phyloP scores from a whole-genome alignment of 2,113 vertebrate genomes.

The Ellobius talpinus region DNA sequence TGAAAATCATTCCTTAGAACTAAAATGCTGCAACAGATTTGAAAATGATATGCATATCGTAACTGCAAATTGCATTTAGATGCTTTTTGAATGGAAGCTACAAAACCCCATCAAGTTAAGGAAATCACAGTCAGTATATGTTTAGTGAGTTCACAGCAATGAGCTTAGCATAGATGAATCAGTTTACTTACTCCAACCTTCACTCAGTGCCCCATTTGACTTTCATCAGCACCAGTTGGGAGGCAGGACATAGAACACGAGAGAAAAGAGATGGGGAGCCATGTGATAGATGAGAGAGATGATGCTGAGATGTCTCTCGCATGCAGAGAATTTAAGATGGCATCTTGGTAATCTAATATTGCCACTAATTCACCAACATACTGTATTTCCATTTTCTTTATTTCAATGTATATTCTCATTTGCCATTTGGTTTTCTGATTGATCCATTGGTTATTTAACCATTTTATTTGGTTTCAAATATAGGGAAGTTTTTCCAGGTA shows the following conservation, averaged over 20 bases:
- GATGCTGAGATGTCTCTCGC: neutral
- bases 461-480: constrained; percentile 24
- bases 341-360: neutral
- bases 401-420: neutral
- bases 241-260: neutral
- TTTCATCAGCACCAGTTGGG: neutral
- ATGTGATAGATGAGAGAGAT: neutral
- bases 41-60: constrained; percentile 14
- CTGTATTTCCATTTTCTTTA: neutral
- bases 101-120: neutral
- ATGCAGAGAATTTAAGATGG: neutral
- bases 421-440: neutral
- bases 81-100: neutral
- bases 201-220: neutral
- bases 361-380: neutral
- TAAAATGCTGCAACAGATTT: constrained; percentile 38
- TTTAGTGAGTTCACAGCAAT: constrained; percentile 6
- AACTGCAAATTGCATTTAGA: neutral
- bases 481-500: neutral
- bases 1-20: constrained; percentile 45
- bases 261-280: neutral
- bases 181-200: neutral
- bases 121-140: neutral
- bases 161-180: neutral
- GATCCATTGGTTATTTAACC: neutral